Conservation (phyloP, 2,888 invertebrate genomes). For the Blomia tropicalis region DNA sequence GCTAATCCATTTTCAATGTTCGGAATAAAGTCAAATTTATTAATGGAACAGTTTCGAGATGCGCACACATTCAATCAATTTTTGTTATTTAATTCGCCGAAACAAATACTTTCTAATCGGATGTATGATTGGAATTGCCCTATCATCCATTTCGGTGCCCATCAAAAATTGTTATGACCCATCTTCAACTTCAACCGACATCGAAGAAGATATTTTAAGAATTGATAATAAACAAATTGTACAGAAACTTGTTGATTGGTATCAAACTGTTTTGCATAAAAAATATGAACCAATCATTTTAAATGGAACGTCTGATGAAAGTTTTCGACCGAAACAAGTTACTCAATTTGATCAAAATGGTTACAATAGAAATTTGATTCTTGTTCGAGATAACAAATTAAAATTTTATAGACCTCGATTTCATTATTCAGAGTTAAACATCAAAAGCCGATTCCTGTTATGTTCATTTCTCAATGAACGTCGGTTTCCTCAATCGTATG, state of each 20-base stretch:
- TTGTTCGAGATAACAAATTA: slow-evolving; percentile 10
- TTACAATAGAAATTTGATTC: neutral
- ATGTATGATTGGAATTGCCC: neutral
- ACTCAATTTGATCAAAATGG: neutral
- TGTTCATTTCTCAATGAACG: slow-evolving; percentile 47
- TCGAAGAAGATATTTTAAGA: neutral
- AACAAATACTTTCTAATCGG: slow-evolving; percentile 23
- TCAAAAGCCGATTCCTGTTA: slow-evolving; percentile 69
- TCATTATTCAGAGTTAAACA: slow-evolving; percentile 85
- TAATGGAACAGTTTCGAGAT: neutral
- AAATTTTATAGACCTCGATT: slow-evolving; percentile 43
- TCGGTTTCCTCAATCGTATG: neutral
- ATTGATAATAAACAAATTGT: neutral
- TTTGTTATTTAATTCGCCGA: neutral
- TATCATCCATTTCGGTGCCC: slow-evolving; percentile 22
- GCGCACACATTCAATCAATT: neutral
- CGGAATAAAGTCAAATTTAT: neutral
- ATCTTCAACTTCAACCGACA: neutral
- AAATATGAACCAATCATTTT: neutral
- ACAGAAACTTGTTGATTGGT: neutral
- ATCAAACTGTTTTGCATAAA: neutral
- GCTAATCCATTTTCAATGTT: no score
- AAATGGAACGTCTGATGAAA: slow-evolving; percentile 16
- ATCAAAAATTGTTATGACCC: slow-evolving; percentile 15
- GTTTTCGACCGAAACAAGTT: neutral